Evolutionary conservation across 2,113 vertebrate genomes (phyloP), one percentile per base, ranked within the genome.

Genomic region (Orthochromis indermauri): DNA sequence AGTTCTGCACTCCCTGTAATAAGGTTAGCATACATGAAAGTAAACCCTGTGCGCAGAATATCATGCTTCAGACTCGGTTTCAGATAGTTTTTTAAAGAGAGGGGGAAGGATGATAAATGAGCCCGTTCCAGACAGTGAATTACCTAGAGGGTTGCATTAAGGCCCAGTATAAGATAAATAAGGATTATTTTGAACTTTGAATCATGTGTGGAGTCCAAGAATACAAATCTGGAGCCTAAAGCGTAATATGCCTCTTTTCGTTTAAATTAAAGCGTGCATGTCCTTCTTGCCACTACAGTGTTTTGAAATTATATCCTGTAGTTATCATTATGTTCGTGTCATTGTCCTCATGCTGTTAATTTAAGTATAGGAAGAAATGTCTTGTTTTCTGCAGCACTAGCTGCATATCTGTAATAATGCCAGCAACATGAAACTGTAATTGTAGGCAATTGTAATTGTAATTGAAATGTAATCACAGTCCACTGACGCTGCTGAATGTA

Each of bases 241-340:
- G 31, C 0, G 10, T 35, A 35, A 35, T 35, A 35, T 0, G 31
- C 2, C 1, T n/a, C 31, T 13, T 42, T 40, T 42, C 0, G 11
- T 71, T 71, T 42, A 24, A 24, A 42, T 63, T 16, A 14, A 40
- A 40, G 66, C 7, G 0, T 24, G 66, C 21, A 4, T 42, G 8
- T 40, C 37, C 7, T 24, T 71, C n/a, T 71, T 71, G 37, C 66
- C 21, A 26, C 66, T 26, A 24, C 66, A 26, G 13, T 24, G 37
- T 45, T 71, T 42, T 71, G 19, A 71, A 71, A 42, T 71, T 16
- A 14, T 71, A 26, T 42, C 37, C 37, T 10, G 66, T 24, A 71
- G 21, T 71, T 71, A 42, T 26, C 5, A 42, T 16, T 71, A 37
- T 42, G 37, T 71, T 71, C 0, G 0, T 71, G 66, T 42, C 13